These are phyloP conservation scores for Nezara viridula DNA, from an alignment of 2,888 invertebrate species.

Conservation along the genomic window DNA sequence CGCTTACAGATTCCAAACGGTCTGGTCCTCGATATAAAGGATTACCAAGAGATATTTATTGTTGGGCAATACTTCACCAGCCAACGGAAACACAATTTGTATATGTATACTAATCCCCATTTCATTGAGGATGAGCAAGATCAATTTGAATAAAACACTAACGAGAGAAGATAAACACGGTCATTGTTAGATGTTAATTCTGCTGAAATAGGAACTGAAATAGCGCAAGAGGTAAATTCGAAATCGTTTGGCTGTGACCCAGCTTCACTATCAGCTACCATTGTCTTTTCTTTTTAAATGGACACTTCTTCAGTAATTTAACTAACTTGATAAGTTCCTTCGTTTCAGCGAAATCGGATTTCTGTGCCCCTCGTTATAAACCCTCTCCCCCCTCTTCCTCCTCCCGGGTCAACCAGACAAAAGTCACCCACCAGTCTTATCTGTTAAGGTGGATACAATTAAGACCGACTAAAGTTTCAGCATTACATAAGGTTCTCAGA, in stretches of 20 bases:
- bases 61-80: slow-evolving; percentile 7
- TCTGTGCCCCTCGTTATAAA: background rate
- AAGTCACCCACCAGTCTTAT: background rate
- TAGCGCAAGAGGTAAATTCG: background rate
- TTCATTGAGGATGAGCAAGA: background rate
- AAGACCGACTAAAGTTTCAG: background rate
- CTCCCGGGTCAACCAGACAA: background rate
- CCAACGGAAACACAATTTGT: background rate
- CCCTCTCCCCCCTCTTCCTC: background rate
- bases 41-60: background rate
- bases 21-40: background rate
- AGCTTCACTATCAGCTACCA: background rate
- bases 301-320: background rate
- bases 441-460: background rate
- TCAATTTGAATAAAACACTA: slow-evolving; percentile 42
- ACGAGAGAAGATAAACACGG: slow-evolving; percentile 28
- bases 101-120: background rate
- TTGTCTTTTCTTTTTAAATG: slow-evolving; percentile 16
- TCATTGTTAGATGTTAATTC: slow-evolving; percentile 1
- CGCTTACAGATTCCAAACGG: background rate
- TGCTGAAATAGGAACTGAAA: background rate
- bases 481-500: background rate
- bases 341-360: slow-evolving; percentile 29
- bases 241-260: background rate
- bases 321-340: background rate